Evolutionary conservation across 2,113 vertebrate species (phyloP).

Genomic region (Chaetorhynchus papuensis): DNA sequence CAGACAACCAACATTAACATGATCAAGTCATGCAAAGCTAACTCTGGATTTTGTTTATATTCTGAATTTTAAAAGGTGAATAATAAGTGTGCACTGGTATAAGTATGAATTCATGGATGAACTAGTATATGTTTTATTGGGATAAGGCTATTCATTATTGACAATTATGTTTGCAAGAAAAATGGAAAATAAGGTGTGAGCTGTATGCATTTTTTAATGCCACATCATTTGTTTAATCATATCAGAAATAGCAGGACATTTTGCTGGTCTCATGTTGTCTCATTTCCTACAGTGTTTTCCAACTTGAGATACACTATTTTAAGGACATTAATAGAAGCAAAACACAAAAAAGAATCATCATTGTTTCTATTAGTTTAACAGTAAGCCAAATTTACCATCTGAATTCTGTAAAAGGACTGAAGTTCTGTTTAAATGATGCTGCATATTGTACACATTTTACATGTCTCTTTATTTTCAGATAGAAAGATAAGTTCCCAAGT

Average conservation of each 20-base stretch:
- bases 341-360: neutral
- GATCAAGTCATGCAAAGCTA: neutral
- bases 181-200: neutral
- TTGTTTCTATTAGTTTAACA: neutral
- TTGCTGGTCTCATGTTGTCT: neutral
- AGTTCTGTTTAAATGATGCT: neutral
- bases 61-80: neutral
- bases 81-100: neutral
- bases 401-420: neutral
- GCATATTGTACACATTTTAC: neutral
- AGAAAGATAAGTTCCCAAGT: neutral
- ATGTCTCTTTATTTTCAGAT: neutral
- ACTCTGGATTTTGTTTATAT: neutral
- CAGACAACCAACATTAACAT: neutral
- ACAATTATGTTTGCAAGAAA: neutral
- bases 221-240: neutral
- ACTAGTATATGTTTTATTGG: neutral
- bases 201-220: neutral
- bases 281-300: neutral
- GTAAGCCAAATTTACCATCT: neutral
- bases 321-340: neutral
- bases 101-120: neutral
- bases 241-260: neutral
- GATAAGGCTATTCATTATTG: neutral
- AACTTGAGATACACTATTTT: neutral